These are phyloP conservation scores for Andrena bicolor DNA, from an alignment of 2,888 invertebrate genomes.

Conservation along the genomic window DNA sequence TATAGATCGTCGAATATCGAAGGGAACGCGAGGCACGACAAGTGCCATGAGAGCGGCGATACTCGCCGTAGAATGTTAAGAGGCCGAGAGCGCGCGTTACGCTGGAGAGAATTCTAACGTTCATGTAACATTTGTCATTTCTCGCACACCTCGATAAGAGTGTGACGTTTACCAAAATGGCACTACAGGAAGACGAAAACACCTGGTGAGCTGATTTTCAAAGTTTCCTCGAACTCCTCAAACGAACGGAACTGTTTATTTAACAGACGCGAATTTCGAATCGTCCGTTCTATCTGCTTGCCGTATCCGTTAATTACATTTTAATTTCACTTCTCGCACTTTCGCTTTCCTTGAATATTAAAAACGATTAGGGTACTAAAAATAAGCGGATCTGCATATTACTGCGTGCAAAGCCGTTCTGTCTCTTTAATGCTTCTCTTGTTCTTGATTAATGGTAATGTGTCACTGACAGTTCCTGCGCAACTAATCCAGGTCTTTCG, in stretches of 20 bases:
- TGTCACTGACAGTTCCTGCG: not conserved
- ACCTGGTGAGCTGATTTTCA: conserved; percentile 86
- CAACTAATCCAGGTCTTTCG: conserved; percentile 4
- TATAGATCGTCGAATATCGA: conserved; percentile 50
- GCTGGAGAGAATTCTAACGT: conserved; percentile 46
- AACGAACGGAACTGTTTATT: not conserved
- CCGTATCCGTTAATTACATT: not conserved
- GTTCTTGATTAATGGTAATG: not conserved
- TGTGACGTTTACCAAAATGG: conserved; percentile 85
- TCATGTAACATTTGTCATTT: conserved; percentile 40
- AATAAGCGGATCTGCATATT: conserved; percentile 33
- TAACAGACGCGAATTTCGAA: not conserved
- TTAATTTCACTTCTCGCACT: not conserved
- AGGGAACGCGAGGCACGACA: conserved; percentile 38
- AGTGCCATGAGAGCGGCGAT: conserved; percentile 32
- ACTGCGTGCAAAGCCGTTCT: not conserved
- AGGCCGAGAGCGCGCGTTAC: conserved; percentile 27
- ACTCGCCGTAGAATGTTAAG: conserved; percentile 57
- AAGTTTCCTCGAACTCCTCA: conserved; percentile 5
- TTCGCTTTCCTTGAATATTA: conserved; percentile 5
- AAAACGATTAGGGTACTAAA: conserved; percentile 30
- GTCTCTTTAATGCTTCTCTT: not conserved
- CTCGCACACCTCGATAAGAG: conserved; percentile 33
- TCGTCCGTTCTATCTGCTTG: not conserved
- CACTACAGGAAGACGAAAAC: conserved; percentile 88